These are phyloP conservation scores for Eurois occulta DNA, from an alignment of 2,888 invertebrate species.

Conservation along the genomic window DNA sequence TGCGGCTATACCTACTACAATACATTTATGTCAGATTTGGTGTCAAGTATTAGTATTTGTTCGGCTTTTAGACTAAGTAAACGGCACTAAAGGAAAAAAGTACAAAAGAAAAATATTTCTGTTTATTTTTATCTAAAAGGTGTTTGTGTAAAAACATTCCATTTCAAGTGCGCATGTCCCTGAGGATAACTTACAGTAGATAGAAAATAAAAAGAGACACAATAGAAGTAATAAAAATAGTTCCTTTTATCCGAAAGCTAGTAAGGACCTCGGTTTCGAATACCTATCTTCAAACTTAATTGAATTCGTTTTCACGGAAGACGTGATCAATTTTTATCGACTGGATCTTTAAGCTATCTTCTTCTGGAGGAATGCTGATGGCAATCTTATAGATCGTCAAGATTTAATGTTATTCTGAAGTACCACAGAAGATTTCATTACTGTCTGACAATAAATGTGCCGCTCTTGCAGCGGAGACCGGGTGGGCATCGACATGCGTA, in stretches of 20 bases:
- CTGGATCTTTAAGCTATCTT: not conserved
- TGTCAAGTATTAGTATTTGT: conserved; percentile 49
- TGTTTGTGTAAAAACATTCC: conserved; percentile 9
- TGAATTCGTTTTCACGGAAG: conserved; percentile 19
- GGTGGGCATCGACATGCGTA: not conserved
- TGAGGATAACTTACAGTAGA: not conserved
- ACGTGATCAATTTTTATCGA: conserved; percentile 2
- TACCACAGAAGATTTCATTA: not conserved
- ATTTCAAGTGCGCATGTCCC: not conserved
- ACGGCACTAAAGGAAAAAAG: not conserved
- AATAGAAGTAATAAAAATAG: conserved; percentile 4
- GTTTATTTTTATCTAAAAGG: conserved; percentile 1
- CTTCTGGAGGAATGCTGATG: not conserved
- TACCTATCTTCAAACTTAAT: conserved; percentile 12
- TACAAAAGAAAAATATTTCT: conserved; percentile 22
- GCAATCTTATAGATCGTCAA: not conserved
- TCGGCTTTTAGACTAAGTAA: conserved; percentile 41
- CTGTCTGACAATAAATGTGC: not conserved
- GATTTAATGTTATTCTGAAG: conserved; percentile 9
- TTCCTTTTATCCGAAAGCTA: not conserved
- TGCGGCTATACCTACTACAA: conserved; percentile 25
- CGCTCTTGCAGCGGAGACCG: not conserved
- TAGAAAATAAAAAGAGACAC: conserved; percentile 15
- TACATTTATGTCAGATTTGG: conserved; percentile 27
- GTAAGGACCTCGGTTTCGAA: not conserved